phyloP scores from a whole-genome alignment of 2,797 vertebrate genomes.

The Cryptoblepharus egeriae region DNA sequence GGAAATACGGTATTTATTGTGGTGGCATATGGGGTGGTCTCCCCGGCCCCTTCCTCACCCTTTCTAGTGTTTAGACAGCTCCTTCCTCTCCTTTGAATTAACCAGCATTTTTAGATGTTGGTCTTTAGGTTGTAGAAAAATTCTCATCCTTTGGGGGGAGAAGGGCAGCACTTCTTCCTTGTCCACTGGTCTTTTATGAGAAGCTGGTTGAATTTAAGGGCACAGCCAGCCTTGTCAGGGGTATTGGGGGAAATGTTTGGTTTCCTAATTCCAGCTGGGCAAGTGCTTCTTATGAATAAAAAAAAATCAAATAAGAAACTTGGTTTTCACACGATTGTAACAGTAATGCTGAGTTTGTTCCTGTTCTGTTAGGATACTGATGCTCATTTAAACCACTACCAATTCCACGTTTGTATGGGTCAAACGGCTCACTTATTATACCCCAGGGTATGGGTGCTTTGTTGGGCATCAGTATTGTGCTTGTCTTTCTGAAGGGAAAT shows the following conservation, averaged over 20 bases:
- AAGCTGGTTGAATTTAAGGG: too few relatives aligned
- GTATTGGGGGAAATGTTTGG: too few relatives aligned
- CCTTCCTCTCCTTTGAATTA: background rate
- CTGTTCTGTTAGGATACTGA: too few relatives aligned
- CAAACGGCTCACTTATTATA: background rate
- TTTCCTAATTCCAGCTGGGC: background rate
- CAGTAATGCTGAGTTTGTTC: too few relatives aligned
- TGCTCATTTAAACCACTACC: too few relatives aligned
- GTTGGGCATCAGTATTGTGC: background rate
- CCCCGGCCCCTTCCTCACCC: background rate
- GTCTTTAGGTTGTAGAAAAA: background rate
- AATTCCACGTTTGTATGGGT: background rate
- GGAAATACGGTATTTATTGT: background rate
- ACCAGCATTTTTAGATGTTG: background rate
- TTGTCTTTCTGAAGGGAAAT: slow-evolving; percentile 59
- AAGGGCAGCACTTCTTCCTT: background rate
- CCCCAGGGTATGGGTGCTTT: slow-evolving; percentile 8
- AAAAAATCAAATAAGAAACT: too few relatives aligned
- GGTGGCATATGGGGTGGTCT: background rate
- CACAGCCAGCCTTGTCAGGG: background rate
- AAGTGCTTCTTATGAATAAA: background rate
- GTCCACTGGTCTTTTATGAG: background rate
- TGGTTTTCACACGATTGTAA: background rate
- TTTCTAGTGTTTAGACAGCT: too few relatives aligned
- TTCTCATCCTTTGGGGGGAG: background rate